Conservation (phyloP, 2,797 vertebrate species). For the Smutsia temminckii region DNA sequence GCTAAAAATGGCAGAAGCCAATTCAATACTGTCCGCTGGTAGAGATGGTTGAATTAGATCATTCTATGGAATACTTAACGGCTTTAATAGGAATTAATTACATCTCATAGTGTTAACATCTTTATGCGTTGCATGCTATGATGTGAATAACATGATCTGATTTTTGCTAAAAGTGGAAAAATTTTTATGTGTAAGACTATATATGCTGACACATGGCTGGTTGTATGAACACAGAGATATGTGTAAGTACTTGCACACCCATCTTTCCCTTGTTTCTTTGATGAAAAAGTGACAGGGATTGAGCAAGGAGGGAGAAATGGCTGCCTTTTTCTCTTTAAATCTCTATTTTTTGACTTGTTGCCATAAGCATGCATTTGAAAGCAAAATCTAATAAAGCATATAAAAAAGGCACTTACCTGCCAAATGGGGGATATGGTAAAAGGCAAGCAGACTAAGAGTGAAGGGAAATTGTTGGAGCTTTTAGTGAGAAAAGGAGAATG, state of each 20-base stretch:
- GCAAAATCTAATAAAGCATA: not conserved
- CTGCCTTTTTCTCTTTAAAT: not conserved
- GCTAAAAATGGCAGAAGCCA: not conserved
- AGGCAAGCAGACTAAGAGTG: not conserved
- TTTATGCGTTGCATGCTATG: not conserved
- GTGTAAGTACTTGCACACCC: not conserved
- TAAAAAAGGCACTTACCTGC: not conserved
- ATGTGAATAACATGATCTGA: not conserved
- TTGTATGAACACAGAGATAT: not conserved
- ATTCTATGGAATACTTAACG: not conserved
- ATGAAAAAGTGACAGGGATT: not conserved
- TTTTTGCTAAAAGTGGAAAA: not conserved
- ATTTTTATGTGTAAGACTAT: not conserved
- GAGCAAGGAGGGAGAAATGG: not conserved
- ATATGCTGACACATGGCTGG: not conserved
- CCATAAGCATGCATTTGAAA: not conserved
- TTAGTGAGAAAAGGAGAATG: not conserved
- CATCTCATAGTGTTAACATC: not conserved
- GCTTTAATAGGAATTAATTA: not conserved
- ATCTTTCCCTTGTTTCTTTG: not conserved
- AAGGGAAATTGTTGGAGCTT: not conserved
- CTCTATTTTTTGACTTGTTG: constrained; percentile 21
- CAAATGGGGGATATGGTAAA: not conserved
- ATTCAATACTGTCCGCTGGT: not conserved
- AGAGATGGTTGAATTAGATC: not conserved